phyloP scores from a whole-genome alignment of 1,140 invertebrate species.

The Pectinophora gossypiella region DNA sequence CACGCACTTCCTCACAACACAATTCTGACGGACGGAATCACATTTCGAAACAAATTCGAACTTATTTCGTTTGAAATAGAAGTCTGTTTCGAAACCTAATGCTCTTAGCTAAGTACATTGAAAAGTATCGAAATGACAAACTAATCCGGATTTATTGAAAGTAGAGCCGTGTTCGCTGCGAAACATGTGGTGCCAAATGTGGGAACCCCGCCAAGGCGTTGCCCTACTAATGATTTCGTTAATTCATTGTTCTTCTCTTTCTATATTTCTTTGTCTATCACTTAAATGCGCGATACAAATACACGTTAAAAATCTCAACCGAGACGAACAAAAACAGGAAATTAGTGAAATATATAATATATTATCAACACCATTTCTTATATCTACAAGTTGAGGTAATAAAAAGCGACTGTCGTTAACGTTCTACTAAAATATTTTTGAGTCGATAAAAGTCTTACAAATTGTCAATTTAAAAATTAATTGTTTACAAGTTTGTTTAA shows the following conservation, averaged over 20 bases:
- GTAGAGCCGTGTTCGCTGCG: constrained; percentile 58
- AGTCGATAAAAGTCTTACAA: neutral
- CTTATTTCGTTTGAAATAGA: neutral
- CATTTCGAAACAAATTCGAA: neutral
- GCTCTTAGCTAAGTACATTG: neutral
- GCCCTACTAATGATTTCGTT: constrained; percentile 63
- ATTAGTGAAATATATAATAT: neutral
- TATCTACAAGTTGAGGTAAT: neutral
- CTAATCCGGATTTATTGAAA: constrained; percentile 70
- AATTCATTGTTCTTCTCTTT: constrained; percentile 47
- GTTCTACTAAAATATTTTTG: neutral
- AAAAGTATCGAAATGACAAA: constrained; percentile 28
- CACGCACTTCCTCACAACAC: constrained; percentile 65
- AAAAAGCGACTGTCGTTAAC: constrained; percentile 1
- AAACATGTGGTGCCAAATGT: constrained; percentile 69
- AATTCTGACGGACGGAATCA: constrained; percentile 17
- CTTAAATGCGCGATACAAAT: neutral
- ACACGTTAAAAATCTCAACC: neutral
- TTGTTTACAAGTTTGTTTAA: neutral
- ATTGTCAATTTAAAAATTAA: neutral
- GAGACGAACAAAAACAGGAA: neutral
- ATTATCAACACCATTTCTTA: neutral
- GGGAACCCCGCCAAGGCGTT: constrained; percentile 69
- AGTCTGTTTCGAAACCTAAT: neutral
- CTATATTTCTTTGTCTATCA: neutral